These are phyloP conservation scores for Rhinolophus ferrumequinum DNA, from an alignment of 2,113 vertebrate genomes.

Conservation along the genomic window DNA sequence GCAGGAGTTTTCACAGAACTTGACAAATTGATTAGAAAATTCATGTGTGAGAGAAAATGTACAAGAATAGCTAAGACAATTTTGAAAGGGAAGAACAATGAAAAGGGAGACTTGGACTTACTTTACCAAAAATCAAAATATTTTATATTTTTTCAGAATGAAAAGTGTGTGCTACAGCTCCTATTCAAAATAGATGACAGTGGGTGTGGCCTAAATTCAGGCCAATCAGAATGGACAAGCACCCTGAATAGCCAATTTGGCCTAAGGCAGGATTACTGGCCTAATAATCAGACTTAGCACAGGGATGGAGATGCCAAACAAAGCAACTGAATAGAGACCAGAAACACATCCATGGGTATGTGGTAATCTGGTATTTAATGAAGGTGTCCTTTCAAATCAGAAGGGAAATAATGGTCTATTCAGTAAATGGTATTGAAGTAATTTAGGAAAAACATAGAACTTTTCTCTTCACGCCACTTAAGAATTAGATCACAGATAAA, in stretches of 20 bases:
- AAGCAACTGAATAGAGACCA: constrained; percentile 65
- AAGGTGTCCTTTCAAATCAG: constrained; percentile 68
- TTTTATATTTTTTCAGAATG: constrained; percentile 61
- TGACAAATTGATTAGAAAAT: constrained; percentile 75
- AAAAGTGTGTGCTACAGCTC: constrained; percentile 21
- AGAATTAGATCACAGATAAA: constrained; percentile 58
- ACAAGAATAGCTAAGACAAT: constrained; percentile 30
- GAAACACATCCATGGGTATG: constrained; percentile 58
- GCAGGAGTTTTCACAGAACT: constrained; percentile 65
- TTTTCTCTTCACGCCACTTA: constrained; percentile 49
- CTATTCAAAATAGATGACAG: constrained; percentile 63
- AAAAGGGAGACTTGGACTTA: constrained; percentile 42
- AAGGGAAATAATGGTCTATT: constrained; percentile 65
- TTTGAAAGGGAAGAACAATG: constrained; percentile 66
- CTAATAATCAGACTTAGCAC: constrained; percentile 70
- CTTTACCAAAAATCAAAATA: constrained; percentile 70
- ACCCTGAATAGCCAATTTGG: constrained; percentile 67
- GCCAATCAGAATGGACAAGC: constrained; percentile 60
- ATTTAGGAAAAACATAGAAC: constrained; percentile 61
- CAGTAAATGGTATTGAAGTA: constrained; percentile 63
- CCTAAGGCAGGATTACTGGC: constrained; percentile 65
- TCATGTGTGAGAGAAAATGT: constrained; percentile 56
- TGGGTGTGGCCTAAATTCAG: constrained; percentile 34
- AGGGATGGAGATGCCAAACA: constrained; percentile 59
- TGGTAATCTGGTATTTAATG: constrained; percentile 68